Percentiles rank a stretch among this genome's conserved stretches.
Evolutionary conservation across 1,140 invertebrate species (phyloP).

Genomic region (Bicyclus anynana): DNA sequence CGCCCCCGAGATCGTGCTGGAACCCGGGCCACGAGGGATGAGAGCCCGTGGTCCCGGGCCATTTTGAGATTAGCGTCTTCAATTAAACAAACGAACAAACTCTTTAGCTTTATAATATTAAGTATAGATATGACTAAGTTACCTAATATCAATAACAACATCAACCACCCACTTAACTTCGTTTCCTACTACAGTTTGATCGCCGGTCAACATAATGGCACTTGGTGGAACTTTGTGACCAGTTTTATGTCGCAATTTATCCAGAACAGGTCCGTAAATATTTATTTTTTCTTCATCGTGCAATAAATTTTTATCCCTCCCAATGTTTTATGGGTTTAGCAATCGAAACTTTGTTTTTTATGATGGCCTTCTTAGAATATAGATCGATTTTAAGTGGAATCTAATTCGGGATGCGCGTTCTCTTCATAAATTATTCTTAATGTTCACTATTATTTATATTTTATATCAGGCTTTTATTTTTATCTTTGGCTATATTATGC

Average conservation of each 20-base stretch:
- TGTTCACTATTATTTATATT: too few relatives aligned
- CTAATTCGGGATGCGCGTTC: not conserved
- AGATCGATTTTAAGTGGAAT: not conserved
- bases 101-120: too few relatives aligned
- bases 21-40: too few relatives aligned
- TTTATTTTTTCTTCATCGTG: constrained; percentile 13
- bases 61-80: too few relatives aligned
- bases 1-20: too few relatives aligned
- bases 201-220: constrained; percentile 10
- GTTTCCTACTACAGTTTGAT: constrained; percentile 7
- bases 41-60: too few relatives aligned
- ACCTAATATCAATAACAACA: constrained; percentile 6
- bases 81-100: too few relatives aligned
- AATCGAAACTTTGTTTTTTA: constrained; percentile 5
- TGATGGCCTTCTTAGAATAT: not conserved
- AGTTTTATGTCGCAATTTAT: constrained; percentile 16
- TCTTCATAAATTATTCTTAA: not conserved
- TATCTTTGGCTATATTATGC: too few relatives aligned
- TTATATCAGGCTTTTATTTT: too few relatives aligned
- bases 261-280: constrained; percentile 3
- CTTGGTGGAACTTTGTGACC: constrained; percentile 6
- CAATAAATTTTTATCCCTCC: constrained; percentile 10
- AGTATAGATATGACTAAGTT: not conserved
- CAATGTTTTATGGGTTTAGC: not conserved
- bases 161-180: constrained; percentile 2